These are phyloP conservation scores for Dicyema japonicum DNA, from an alignment of 1,140 invertebrate species.

Conservation along the genomic window DNA sequence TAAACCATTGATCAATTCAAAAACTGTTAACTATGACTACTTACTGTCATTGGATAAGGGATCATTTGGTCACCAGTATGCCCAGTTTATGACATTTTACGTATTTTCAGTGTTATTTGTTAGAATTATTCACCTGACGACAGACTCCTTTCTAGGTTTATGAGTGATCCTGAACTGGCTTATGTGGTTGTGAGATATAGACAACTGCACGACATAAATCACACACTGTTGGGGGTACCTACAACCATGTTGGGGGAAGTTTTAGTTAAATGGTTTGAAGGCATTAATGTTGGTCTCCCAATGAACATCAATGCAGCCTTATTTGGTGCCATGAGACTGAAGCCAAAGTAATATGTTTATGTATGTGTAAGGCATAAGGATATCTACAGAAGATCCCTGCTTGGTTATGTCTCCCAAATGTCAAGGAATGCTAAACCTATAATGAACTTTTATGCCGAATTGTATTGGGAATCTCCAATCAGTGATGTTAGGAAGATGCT, in stretches of 20 bases:
- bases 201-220: conserved; percentile 71
- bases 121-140: conserved; percentile 38
- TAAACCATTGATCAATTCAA: conserved; percentile 49
- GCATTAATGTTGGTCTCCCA: conserved; percentile 27
- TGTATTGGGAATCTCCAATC: conserved; percentile 57
- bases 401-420: not conserved
- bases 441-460: conserved; percentile 55
- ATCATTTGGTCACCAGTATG: conserved; percentile 48
- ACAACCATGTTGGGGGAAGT: conserved; percentile 67
- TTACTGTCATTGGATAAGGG: conserved; percentile 35
- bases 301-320: conserved; percentile 18
- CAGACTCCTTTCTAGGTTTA: conserved; percentile 47
- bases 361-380: conserved; percentile 1
- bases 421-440: conserved; percentile 32
- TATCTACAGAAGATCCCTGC: conserved; percentile 1
- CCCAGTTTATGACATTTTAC: conserved; percentile 33
- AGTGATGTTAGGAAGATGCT: conserved; percentile 33
- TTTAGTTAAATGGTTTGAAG: conserved; percentile 82
- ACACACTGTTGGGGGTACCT: conserved; percentile 33
- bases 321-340: conserved; percentile 18
- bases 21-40: conserved; percentile 37
- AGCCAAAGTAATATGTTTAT: conserved; percentile 30
- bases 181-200: conserved; percentile 86
- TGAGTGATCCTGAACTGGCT: conserved; percentile 52
- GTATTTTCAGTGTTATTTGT: conserved; percentile 4